These are phyloP conservation scores for Monopterus albus DNA, from an alignment of 2,113 vertebrate genomes.

Conservation along the genomic window DNA sequence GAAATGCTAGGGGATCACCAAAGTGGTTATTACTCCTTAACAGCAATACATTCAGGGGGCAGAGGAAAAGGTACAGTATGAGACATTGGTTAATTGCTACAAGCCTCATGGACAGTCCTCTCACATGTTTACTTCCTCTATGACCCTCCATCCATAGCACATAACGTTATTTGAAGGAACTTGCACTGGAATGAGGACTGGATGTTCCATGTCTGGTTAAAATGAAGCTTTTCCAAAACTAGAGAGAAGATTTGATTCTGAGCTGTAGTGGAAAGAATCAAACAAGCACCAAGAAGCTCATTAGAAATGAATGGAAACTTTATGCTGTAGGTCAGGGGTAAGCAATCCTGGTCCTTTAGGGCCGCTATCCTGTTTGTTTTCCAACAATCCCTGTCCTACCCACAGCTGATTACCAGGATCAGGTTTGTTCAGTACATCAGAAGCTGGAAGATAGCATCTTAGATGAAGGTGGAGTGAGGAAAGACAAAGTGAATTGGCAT, in stretches of 20 bases:
- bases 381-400: too few species aligned
- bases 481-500: too few species aligned
- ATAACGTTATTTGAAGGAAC: constrained; percentile 61
- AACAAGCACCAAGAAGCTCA: constrained; percentile 47
- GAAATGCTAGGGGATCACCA: too few species aligned
- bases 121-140: constrained; percentile 43
- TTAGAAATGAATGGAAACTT: constrained; percentile 48
- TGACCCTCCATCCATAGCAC: constrained; percentile 7
- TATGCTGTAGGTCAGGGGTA: too few species aligned
- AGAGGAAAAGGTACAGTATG: neutral
- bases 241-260: constrained; percentile 45
- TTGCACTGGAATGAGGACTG: constrained; percentile 65
- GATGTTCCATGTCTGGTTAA: constrained; percentile 62
- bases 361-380: too few species aligned
- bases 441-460: too few species aligned
- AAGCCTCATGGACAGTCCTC: constrained; percentile 1
- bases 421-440: too few species aligned
- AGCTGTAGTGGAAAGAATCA: constrained; percentile 70
- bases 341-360: too few species aligned
- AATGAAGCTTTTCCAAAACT: constrained; percentile 54
- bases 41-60: neutral
- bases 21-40: neutral
- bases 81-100: neutral
- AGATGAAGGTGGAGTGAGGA: too few species aligned
- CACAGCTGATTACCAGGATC: too few species aligned